Evolutionary conservation across 2,113 vertebrate species (phyloP).

Genomic region (Scartelaos histophorus): DNA sequence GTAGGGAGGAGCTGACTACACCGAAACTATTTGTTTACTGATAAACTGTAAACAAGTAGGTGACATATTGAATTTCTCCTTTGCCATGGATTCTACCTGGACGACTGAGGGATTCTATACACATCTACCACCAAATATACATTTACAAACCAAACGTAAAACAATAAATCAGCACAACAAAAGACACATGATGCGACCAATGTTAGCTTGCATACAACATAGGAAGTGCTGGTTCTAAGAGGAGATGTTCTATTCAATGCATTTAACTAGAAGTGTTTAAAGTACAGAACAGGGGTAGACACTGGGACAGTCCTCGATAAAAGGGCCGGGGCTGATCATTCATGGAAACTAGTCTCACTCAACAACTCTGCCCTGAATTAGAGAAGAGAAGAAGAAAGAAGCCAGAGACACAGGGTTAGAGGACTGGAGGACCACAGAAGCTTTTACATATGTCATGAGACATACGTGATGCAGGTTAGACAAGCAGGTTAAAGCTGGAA

Average conservation of each 20-base stretch:
- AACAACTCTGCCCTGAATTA: constrained; percentile 85
- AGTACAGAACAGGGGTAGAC: constrained; percentile 53
- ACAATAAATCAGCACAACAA: constrained; percentile 45
- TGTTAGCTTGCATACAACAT: constrained; percentile 42
- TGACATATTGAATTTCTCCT: too few species aligned
- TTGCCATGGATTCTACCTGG: too few species aligned
- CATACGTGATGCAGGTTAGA: constrained; percentile 7
- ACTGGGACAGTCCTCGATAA: constrained; percentile 77
- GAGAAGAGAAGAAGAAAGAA: constrained; percentile 81
- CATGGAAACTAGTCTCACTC: constrained; percentile 86
- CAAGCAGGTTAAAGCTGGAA: constrained; percentile 10
- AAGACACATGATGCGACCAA: constrained; percentile 22
- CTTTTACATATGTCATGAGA: constrained; percentile 31
- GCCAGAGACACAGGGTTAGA: constrained; percentile 68
- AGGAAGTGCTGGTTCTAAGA: constrained; percentile 30
- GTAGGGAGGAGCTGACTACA: too few species aligned
- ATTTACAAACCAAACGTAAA: constrained; percentile 56
- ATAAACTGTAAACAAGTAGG: too few species aligned
- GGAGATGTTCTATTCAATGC: constrained; percentile 29
- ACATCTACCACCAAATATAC: constrained; percentile 40
- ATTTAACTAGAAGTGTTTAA: constrained; percentile 47
- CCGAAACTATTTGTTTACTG: too few species aligned
- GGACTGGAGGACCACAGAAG: constrained; percentile 55
- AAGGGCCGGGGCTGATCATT: constrained; percentile 79
- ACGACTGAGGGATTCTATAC: too few species aligned